Evolutionary conservation across 2,888 invertebrate genomes (phyloP).

Genomic region (Isoperla grammatica): DNA sequence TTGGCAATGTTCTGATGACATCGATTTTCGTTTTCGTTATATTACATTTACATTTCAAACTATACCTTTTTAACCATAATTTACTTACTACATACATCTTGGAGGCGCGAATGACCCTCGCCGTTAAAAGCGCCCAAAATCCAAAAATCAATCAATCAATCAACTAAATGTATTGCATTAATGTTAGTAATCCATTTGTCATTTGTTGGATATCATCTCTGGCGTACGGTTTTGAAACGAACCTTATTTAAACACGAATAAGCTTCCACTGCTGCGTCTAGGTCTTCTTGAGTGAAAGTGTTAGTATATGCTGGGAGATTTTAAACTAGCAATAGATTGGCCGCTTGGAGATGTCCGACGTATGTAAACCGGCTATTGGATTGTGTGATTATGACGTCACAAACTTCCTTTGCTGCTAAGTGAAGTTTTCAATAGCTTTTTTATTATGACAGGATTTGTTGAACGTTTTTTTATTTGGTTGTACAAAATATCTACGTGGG

Average conservation of each 20-base stretch:
- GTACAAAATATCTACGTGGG: conserved; percentile 15
- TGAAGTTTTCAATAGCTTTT: conserved; percentile 25
- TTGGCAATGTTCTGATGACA: too few relatives aligned
- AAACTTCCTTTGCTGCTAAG: conserved; percentile 34
- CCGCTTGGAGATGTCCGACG: conserved; percentile 34
- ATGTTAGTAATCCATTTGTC: conserved; percentile 23
- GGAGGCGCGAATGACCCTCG: too few relatives aligned
- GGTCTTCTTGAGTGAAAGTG: conserved; percentile 13
- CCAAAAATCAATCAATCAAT: too few relatives aligned
- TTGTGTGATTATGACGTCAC: conserved; percentile 34
- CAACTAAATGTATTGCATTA: conserved; percentile 30
- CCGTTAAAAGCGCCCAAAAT: too few relatives aligned
- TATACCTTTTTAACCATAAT: too few relatives aligned
- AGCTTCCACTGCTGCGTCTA: conserved; percentile 19
- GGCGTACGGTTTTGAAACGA: conserved; percentile 33
- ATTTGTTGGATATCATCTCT: conserved; percentile 32
- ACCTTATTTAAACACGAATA: conserved; percentile 33
- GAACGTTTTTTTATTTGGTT: conserved; percentile 30
- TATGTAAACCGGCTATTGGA: conserved; percentile 34
- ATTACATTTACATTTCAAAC: too few relatives aligned
- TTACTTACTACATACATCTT: too few relatives aligned
- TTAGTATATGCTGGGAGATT: conserved; percentile 28
- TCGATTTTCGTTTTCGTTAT: too few relatives aligned
- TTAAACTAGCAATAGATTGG: conserved; percentile 34
- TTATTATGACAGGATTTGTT: conserved; percentile 11